Base-by-base conservation (phyloP, 2,797 vertebrate species). In the Sebastes variabilis region DNA sequence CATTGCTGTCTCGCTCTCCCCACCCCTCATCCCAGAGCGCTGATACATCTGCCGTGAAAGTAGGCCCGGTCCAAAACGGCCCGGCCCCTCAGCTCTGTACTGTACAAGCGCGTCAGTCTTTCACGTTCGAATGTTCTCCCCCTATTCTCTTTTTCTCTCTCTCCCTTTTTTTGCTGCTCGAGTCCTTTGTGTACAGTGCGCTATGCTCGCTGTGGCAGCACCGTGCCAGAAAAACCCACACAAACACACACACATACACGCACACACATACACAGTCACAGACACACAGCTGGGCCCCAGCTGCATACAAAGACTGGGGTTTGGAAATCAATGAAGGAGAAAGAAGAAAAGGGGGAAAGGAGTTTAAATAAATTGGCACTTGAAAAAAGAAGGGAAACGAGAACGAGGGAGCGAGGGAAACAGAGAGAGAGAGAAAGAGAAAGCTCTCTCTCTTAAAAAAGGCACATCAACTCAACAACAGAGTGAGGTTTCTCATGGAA, bases 281-380 rank as follows among this genome's bases (percentile, higher is more conserved):
- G 92, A 94, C 95, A 95, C 95, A 96, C 96, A 96, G 96, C 96
- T 96, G 96, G 95, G 93, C 87, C 89, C 93, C 96, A 96, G 96
- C 96, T 96, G 96, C 94, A 94, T 90, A 96, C 94, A 96, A 95
- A 96, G 95, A 93, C 94, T 95, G 91, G 91, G 94, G 95, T 96
- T 96, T 96, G 96, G 96, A 96, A 96, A 96, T 96, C 95, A 96
- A 96, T 96, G 95, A 96, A 96, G 95, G 95, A 94, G 94, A 96
- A 96, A 95, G 94, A 95, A 95, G 94, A 95, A 96, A 96, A 95
- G 94, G 64, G 92, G 92, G 92, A 91, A 95, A 95, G 90, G 93
- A 95, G 94, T 96, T 95, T 92, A 94, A 96, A 96, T 95, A 95
- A 95, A 95, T 96, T 96, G 95, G 95, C 95, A 96, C 94, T 95